These are phyloP conservation scores for Philonicus albiceps DNA, from an alignment of 2,888 invertebrate species.

Conservation along the genomic window DNA sequence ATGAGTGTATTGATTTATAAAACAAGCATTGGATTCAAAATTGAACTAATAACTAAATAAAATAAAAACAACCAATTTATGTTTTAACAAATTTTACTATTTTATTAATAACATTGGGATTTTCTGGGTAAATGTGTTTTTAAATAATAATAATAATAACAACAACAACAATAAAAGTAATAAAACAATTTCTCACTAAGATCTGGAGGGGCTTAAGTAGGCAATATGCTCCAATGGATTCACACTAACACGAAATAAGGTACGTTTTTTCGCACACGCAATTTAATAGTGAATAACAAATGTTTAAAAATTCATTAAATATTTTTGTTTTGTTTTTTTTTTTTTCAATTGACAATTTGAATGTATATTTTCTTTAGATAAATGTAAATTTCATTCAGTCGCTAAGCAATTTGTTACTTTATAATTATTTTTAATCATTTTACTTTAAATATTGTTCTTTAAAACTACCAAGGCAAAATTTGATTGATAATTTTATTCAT, in stretches of 20 bases:
- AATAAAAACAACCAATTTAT: background rate
- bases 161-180: background rate
- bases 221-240: constrained; percentile 1
- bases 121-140: background rate
- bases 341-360: constrained; percentile 33
- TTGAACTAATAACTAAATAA: background rate
- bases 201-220: background rate
- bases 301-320: constrained; percentile 28
- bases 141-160: background rate
- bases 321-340: too few species aligned
- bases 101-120: background rate
- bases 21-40: background rate
- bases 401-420: constrained; percentile 34
- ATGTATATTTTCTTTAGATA: constrained; percentile 34
- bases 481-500: constrained; percentile 55
- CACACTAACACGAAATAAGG: constrained; percentile 14
- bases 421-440: background rate
- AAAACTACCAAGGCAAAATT: constrained; percentile 58
- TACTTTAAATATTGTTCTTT: constrained; percentile 30
- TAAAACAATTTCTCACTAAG: constrained; percentile 31
- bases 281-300: constrained; percentile 21
- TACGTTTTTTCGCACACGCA: background rate
- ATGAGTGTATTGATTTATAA: background rate
- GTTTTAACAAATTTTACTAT: constrained; percentile 11
- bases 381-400: constrained; percentile 36